A percentile compares a stretch with the other conserved stretches of the same genome.
These are phyloP conservation scores for Drosophila guanche DNA, from an alignment of 1,140 invertebrate genomes.

Conservation along the genomic window DNA sequence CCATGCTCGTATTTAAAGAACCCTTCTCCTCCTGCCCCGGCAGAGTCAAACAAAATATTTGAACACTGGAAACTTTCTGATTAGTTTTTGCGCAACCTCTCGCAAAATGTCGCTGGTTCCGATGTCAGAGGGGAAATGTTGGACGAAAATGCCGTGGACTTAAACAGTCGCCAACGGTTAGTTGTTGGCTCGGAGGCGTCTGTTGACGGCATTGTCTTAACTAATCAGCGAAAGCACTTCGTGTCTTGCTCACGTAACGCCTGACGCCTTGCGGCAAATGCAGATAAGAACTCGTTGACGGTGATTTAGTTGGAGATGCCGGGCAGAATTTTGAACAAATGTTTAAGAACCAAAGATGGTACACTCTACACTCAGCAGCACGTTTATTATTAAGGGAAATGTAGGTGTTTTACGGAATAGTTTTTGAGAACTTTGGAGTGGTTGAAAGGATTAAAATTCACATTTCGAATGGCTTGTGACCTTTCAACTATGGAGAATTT, in stretches of 20 bases:
- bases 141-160: too few species aligned
- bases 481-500: too few species aligned
- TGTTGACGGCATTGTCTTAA: constrained; percentile 1
- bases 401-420: too few species aligned
- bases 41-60: not conserved
- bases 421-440: too few species aligned
- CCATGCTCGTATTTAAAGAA: not conserved
- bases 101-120: not conserved
- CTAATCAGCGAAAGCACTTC: constrained; percentile 43
- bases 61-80: constrained; percentile 10
- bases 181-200: too few species aligned
- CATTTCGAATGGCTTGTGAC: too few species aligned
- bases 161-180: too few species aligned
- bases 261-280: not conserved
- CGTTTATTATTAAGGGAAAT: too few species aligned
- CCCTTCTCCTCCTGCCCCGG: not conserved
- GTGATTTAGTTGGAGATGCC: constrained; percentile 26
- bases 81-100: constrained; percentile 11
- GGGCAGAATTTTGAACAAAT: constrained; percentile 16
- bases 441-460: too few species aligned
- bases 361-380: not conserved
- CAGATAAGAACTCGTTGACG: constrained; percentile 45
- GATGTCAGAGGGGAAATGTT: not conserved
- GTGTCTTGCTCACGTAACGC: constrained; percentile 40
- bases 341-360: not conserved